A percentile compares a stretch with the other conserved stretches of the same genome.
Evolutionary conservation across 2,888 invertebrate genomes (phyloP).

Genomic region (Cetonia aurata): DNA sequence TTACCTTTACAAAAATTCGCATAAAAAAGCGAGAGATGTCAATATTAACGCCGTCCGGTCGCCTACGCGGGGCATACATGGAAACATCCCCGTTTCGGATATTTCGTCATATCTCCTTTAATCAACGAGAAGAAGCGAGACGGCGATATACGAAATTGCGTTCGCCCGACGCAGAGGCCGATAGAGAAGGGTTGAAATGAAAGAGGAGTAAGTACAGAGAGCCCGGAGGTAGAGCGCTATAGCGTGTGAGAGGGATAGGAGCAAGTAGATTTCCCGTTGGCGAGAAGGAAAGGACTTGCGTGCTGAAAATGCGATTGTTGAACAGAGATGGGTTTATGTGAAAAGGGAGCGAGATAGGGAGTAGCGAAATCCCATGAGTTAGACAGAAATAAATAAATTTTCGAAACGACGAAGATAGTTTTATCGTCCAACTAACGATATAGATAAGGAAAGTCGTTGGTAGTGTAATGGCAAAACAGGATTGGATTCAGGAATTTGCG

Average conservation of each 20-base stretch:
- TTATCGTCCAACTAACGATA: slow-evolving; percentile 54
- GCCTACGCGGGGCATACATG: slow-evolving; percentile 50
- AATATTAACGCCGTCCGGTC: slow-evolving; percentile 59
- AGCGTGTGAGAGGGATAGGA: slow-evolving; percentile 40
- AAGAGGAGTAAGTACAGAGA: slow-evolving; percentile 49
- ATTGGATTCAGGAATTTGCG: slow-evolving; percentile 18
- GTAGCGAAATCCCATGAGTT: slow-evolving; percentile 31
- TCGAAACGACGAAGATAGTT: slow-evolving; percentile 57
- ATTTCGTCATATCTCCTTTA: slow-evolving; percentile 56
- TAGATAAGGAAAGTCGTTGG: slow-evolving; percentile 43
- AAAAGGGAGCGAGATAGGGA: slow-evolving; percentile 35
- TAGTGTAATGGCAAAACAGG: slow-evolving; percentile 36
- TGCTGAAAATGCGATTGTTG: slow-evolving; percentile 33
- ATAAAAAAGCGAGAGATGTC: slow-evolving; percentile 61
- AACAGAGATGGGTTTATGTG: slow-evolving; percentile 51
- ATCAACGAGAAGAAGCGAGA: slow-evolving; percentile 48
- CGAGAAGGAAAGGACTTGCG: slow-evolving; percentile 5
- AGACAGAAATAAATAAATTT: slow-evolving; percentile 45
- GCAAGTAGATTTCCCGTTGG: slow-evolving; percentile 25
- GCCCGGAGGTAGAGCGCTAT: slow-evolving; percentile 39
- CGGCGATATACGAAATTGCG: slow-evolving; percentile 49
- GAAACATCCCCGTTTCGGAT: slow-evolving; percentile 49
- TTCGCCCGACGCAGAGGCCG: slow-evolving; percentile 46
- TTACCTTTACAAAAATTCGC: slow-evolving; percentile 62
- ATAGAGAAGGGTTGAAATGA: slow-evolving; percentile 55